Base-by-base conservation (phyloP, 2,888 invertebrate genomes). In the Operophtera brumata region DNA sequence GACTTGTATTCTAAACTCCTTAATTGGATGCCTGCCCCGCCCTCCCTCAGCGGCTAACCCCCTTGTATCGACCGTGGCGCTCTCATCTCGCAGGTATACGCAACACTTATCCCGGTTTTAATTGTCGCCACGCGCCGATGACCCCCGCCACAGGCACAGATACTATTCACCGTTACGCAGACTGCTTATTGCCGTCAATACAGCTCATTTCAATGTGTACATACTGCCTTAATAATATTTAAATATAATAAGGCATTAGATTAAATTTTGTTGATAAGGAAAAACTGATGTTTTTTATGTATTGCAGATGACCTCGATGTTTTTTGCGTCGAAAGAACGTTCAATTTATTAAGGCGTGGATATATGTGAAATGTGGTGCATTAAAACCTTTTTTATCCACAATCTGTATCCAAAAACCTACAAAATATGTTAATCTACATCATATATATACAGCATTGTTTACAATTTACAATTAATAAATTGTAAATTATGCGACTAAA, bases 71-170 rank as follows among this genome's bases (percentile, higher is more conserved):
- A 88, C 87, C 87, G 86, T 77, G 73, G 81, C 86, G 82, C 81
- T 82, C 86, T 86, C 87, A 86, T 88, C 87, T 84, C 87, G 76
- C 87, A 87, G 87, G 89, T 87, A 87, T 78, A 87, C 85, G 84
- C 86, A 87, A 86, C 86, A 87, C 87, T 89, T 87, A 86, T 88
- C 88, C 86, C 83, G 79, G 84, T 84, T 87, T 87, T 88, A 88
- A 88, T 89, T 89, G 89, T 87, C 87, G 85, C 86, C 82, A 86
- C 84, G 86, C 87, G 80, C 83, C 80, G 86, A 83, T 85, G 86
- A 86, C 84, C 85, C 80, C 68, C 69, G 70, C 72, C 71, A 71
- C 67, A 62, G 57, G 46, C 59, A 51, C 36, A 47, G 47, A 57
- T 57, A 54, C 42, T 56, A 52, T 47, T 46, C 46, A 61, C 57